Evolutionary conservation across 2,888 invertebrate genomes (phyloP).

Genomic region (Drosophila mimica): DNA sequence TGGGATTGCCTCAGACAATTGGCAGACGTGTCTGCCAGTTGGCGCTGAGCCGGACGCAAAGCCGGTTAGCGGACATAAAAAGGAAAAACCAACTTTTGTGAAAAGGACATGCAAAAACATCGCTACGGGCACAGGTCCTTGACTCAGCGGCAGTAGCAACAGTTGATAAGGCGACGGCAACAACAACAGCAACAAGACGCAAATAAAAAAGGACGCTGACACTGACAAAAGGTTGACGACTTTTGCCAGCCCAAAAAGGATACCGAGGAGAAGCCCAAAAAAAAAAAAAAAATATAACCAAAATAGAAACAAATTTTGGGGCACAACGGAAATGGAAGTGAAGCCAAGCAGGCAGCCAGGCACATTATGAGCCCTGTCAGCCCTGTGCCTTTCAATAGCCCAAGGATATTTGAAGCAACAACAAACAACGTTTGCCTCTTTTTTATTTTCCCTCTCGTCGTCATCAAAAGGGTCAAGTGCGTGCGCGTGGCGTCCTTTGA

Average conservation of each 20-base stretch:
- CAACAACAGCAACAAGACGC: slow-evolving; percentile 18
- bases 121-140: slow-evolving; percentile 47
- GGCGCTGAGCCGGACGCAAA: slow-evolving; percentile 30
- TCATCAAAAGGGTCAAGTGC: slow-evolving; percentile 75
- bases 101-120: slow-evolving; percentile 76
- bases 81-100: slow-evolving; percentile 21
- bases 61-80: slow-evolving; percentile 25
- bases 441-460: slow-evolving; percentile 6
- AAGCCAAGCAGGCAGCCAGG: slow-evolving; percentile 16
- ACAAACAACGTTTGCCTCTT: slow-evolving; percentile 25
- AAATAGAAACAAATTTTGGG: slow-evolving; percentile 43
- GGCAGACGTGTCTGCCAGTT: slow-evolving; percentile 64
- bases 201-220: slow-evolving; percentile 53
- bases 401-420: slow-evolving; percentile 65
- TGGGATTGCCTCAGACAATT: slow-evolving; percentile 51
- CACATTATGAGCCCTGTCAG: slow-evolving; percentile 9
- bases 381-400: slow-evolving; percentile 47
- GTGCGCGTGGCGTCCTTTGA: slow-evolving; percentile 64
- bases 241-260: slow-evolving; percentile 42
- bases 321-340: slow-evolving; percentile 36
- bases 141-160: slow-evolving; percentile 56
- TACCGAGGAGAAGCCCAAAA: slow-evolving; percentile 31
- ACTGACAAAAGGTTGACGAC: slow-evolving; percentile 74
- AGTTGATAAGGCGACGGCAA: slow-evolving; percentile 52
- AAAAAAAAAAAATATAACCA: slow-evolving; percentile 37